These are phyloP conservation scores for Platichthys flesus DNA, from an alignment of 2,113 vertebrate species.

Conservation along the genomic window DNA sequence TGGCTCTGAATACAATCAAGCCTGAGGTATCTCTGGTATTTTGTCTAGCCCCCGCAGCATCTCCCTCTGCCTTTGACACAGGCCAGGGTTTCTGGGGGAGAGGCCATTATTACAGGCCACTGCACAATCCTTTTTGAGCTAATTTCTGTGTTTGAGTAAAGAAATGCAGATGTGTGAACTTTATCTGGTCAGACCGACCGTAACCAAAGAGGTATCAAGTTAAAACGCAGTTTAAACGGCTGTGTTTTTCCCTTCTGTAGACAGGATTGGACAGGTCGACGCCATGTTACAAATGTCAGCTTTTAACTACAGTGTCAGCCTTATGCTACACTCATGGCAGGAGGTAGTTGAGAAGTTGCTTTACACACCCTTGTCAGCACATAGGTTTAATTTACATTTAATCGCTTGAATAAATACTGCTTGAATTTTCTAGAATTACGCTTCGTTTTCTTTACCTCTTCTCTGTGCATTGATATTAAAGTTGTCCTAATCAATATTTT, in stretches of 20 bases:
- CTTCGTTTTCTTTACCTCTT: too few relatives aligned
- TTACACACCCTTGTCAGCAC: background rate
- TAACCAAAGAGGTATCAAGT: conserved; percentile 24
- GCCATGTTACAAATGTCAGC: background rate
- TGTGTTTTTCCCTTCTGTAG: conserved; percentile 23
- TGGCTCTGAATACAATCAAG: conserved; percentile 63
- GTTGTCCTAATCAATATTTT: background rate
- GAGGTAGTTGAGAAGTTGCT: background rate
- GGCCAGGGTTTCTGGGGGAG: conserved; percentile 83
- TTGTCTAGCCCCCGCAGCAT: conserved; percentile 79
- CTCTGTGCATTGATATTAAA: background rate
- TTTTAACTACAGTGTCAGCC: conserved; percentile 26
- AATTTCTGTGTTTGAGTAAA: conserved; percentile 51
- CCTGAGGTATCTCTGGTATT: conserved; percentile 87
- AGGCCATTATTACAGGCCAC: conserved; percentile 52
- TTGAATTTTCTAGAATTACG: too few relatives aligned
- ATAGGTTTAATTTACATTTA: background rate
- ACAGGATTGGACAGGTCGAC: conserved; percentile 52
- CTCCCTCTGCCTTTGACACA: conserved; percentile 82
- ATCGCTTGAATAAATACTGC: background rate
- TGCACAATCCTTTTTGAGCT: conserved; percentile 18
- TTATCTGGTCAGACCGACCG: conserved; percentile 19
- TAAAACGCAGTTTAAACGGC: conserved; percentile 11
- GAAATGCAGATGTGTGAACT: conserved; percentile 33
- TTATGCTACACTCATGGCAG: background rate